Evolutionary conservation across 2,888 invertebrate species (phyloP), one percentile per base, ranked within the genome.

Genomic region (Allophyes oxyacanthae): DNA sequence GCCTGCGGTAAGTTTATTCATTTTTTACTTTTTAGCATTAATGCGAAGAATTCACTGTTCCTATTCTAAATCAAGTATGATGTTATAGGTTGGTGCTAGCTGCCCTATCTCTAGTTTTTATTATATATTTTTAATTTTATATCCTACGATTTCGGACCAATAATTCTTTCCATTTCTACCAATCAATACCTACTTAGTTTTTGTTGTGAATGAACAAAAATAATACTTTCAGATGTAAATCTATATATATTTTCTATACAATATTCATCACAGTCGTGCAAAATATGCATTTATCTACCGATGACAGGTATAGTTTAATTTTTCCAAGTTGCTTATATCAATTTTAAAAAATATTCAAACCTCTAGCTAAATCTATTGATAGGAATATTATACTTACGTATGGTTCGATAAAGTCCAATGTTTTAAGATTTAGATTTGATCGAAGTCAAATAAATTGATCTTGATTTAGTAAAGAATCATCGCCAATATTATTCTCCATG

Each of bases 391-490:
- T 14, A 5, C 1, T n/a, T n/a, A n/a, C n/a, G 9, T 25, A 15
- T 30, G n/a, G 7, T 46, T 11, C 10, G 30, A 28, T 34, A 33
- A 37, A 43, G 46, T 41, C 44, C 40, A 51, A 40, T 45, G 36
- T 30, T 51, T 28, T 14, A 14, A 45, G 49, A 51, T 37, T 38
- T 58, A 25, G 53, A 34, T 49, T 53, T 53, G 8, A 64, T 56
- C 45, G 52, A 46, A 50, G 60, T 64, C 56, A 65, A 63, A 58
- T 60, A 59, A 56, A 56, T 54, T 59, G 59, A 54, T 54, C 56
- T 60, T 36, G 41, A 34, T 43, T 55, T 52, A 49, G 43, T 36
- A 55, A 48, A 55, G 46, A 52, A 51, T 30, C 38, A 43, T 43
- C 30, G 28, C n/a, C 44, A 56, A 45, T 55, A 43, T 43, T 9